Conservation (phyloP, 2,113 vertebrate genomes). For the Chaenocephalus aceratus region DNA sequence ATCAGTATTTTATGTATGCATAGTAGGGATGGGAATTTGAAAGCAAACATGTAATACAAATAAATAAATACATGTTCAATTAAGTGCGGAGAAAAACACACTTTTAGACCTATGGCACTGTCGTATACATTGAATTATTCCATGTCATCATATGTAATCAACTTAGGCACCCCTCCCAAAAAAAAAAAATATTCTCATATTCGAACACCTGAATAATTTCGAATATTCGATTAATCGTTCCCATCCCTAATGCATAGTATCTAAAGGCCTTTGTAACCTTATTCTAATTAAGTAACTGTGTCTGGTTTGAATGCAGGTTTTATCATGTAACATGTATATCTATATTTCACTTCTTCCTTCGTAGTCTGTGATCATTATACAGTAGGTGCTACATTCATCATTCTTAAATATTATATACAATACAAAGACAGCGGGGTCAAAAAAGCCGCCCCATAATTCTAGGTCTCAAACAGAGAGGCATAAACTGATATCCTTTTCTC, state of each 20-base stretch:
- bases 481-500: neutral
- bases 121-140: no score
- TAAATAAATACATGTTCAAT: no score
- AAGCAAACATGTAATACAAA: no score
- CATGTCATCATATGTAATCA: no score
- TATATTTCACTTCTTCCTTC: neutral
- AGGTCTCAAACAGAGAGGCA: neutral
- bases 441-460: neutral
- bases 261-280: neutral
- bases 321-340: neutral
- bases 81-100: no score
- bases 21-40: neutral
- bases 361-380: neutral
- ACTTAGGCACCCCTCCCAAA: no score
- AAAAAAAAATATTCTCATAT: no score
- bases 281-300: neutral
- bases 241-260: neutral
- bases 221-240: no score
- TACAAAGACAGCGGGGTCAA: neutral
- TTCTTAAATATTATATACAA: neutral
- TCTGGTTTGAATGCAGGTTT: neutral
- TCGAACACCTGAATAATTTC: no score
- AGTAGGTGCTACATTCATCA: neutral
- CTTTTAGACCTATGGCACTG: no score
- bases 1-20: neutral